Base-by-base conservation (phyloP, 2,888 invertebrate genomes). In the Hirtodrosophila alboralis region DNA sequence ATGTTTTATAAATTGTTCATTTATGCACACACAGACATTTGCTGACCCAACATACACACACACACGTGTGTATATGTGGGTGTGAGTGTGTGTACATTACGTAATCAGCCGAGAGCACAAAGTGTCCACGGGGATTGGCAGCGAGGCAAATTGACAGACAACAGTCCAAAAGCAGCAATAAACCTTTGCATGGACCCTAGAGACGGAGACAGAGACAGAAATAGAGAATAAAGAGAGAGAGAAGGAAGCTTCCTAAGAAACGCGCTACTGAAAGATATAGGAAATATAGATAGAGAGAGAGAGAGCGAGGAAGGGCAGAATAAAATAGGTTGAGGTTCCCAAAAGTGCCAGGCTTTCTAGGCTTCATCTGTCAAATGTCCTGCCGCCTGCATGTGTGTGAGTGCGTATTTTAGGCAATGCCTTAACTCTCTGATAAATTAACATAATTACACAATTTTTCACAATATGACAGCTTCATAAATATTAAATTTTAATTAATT, bases 401-500 rank as follows among this genome's bases (percentile, higher is more conserved):
- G 37, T 23, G 26, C 57, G 45, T 61, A 33, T 26, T 27, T 9
- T 28, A 30, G 36, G 37, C 16, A 8, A n/a, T 54, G 53, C 14
- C 21, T 26, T 12, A 48, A 14, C 30, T 40, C 23, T n/a, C 54
- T 14, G 41, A 53, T 66, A 79, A 73, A 83, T 75, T 70, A 66
- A 70, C 63, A 76, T 70, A 65, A 83, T 68, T 85, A 62, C 54
- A 37, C 45, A 52, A 57, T 83, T 83, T 79, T 73, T 63, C 69
- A 67, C 48, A 52, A 57, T 66, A 58, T 74, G 80, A 80, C 74
- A 67, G 64, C 61, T 74, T 70, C 54, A 81, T 86, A 71, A 81
- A 81, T 86, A 76, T 71, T 71, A 45, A 62, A 86, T 79, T 74
- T 86, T 71, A 76, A 81, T 81, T 81, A 81, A 81, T 84, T 65